Conservation (phyloP, 2,888 invertebrate species). For the Sisyra terminalis region DNA sequence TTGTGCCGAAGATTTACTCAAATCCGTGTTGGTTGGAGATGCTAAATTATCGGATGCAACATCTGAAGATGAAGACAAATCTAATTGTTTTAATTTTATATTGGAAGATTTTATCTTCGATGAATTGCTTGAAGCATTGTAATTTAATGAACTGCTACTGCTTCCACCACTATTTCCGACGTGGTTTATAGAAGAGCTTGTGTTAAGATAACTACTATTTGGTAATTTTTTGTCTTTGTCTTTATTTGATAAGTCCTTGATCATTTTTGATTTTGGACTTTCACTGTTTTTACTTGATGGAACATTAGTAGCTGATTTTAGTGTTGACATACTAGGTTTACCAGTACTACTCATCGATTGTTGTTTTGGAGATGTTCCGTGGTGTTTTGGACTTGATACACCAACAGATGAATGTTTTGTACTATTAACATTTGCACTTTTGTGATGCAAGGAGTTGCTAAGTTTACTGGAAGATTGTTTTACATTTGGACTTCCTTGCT, state of each 20-base stretch:
- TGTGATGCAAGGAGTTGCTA: constrained; percentile 35
- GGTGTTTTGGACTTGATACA: constrained; percentile 62
- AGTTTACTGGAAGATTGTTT: constrained; percentile 34
- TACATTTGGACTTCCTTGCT: constrained; percentile 37
- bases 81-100: constrained; percentile 49
- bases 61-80: constrained; percentile 29
- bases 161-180: constrained; percentile 9
- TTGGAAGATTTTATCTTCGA: constrained; percentile 43
- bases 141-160: constrained; percentile 10
- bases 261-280: constrained; percentile 29
- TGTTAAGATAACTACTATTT: constrained; percentile 5
- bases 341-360: constrained; percentile 52
- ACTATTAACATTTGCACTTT: constrained; percentile 20
- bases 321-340: constrained; percentile 76
- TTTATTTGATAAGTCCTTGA: constrained; percentile 28
- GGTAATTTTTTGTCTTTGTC: constrained; percentile 29
- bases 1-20: constrained; percentile 40
- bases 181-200: constrained; percentile 9
- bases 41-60: constrained; percentile 24
- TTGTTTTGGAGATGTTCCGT: constrained; percentile 68
- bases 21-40: constrained; percentile 38
- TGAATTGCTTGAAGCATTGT: constrained; percentile 25
- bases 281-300: constrained; percentile 46
- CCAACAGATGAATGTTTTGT: constrained; percentile 64
- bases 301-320: constrained; percentile 64